phyloP scores from a whole-genome alignment of 2,797 vertebrate species.

The Phaenicophaeus curvirostris region DNA sequence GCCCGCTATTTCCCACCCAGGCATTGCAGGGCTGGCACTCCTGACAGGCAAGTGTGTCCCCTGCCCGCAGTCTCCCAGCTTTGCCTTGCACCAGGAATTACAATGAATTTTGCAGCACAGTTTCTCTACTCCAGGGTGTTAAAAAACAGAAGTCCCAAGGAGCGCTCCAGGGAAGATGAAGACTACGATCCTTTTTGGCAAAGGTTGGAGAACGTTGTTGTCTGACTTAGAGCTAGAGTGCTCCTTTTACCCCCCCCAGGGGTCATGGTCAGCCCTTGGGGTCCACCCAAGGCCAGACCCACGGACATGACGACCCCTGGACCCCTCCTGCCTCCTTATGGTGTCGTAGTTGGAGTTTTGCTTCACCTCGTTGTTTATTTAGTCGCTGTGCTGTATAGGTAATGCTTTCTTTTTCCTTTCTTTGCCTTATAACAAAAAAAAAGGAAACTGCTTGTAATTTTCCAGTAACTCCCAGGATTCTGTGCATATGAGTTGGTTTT shows the following conservation, averaged over 20 bases:
- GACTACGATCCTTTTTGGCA: slow-evolving; percentile 94
- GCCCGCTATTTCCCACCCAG: background rate
- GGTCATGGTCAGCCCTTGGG: slow-evolving; percentile 38
- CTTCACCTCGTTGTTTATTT: slow-evolving; percentile 79
- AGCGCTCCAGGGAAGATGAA: slow-evolving; percentile 77
- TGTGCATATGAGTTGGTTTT: background rate
- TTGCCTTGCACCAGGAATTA: slow-evolving; percentile 1
- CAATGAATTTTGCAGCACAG: slow-evolving; percentile 93
- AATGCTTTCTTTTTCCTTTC: slow-evolving; percentile 58
- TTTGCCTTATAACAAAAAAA: background rate
- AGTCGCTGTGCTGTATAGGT: slow-evolving; percentile 76
- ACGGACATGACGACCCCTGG: slow-evolving; percentile 3
- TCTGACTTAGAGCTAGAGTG: slow-evolving; percentile 68
- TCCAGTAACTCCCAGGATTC: background rate
- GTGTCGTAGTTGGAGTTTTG: slow-evolving; percentile 70
- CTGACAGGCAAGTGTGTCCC: slow-evolving; percentile 8
- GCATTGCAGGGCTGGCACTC: slow-evolving; percentile 13
- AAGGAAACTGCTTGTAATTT: background rate
- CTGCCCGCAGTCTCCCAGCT: background rate
- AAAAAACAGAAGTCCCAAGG: slow-evolving; percentile 77
- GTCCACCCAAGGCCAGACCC: background rate
- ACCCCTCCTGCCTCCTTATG: slow-evolving; percentile 66
- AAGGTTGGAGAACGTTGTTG: slow-evolving; percentile 86
- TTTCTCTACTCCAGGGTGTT: slow-evolving; percentile 85
- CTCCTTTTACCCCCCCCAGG: slow-evolving; percentile 40